phyloP scores from a whole-genome alignment of 2,797 vertebrate species.

The Adrianichthys oophorus region DNA sequence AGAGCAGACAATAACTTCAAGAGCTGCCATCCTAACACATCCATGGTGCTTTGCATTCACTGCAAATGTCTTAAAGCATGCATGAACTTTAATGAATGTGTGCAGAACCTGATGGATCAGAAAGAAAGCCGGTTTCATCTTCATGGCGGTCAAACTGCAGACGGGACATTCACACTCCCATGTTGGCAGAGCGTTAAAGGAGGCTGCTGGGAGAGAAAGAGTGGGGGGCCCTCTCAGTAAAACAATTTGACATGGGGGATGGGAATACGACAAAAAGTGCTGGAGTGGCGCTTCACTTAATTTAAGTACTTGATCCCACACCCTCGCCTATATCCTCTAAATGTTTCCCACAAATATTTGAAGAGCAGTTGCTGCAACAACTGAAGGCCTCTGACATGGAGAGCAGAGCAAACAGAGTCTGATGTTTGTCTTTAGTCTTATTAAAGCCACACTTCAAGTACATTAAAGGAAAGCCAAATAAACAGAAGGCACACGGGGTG shows the following conservation, averaged over 20 bases:
- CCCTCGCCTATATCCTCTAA: constrained; percentile 60
- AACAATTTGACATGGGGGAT: constrained; percentile 54
- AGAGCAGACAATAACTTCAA: no score
- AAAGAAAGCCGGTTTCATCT: not conserved
- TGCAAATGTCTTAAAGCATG: no score
- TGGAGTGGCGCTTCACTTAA: constrained; percentile 72
- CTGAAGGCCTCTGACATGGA: constrained; percentile 59
- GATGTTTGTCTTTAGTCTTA: constrained; percentile 76
- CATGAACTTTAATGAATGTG: no score
- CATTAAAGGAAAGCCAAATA: constrained; percentile 64
- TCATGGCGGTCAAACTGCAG: constrained; percentile 16
- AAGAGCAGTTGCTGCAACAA: constrained; percentile 77
- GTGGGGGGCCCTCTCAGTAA: constrained; percentile 48
- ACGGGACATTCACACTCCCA: constrained; percentile 20
- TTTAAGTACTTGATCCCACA: constrained; percentile 77
- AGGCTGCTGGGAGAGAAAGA: constrained; percentile 28
- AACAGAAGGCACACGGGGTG: constrained; percentile 43
- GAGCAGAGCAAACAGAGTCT: constrained; percentile 73
- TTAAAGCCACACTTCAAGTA: constrained; percentile 71
- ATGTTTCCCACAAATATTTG: constrained; percentile 75
- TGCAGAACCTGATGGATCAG: no score
- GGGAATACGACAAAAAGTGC: constrained; percentile 40
- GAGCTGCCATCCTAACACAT: no score
- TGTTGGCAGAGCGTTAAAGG: constrained; percentile 32
- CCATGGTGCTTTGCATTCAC: no score